These are phyloP conservation scores for Drosophila niveifrons DNA, from an alignment of 2,888 invertebrate genomes.

Conservation along the genomic window DNA sequence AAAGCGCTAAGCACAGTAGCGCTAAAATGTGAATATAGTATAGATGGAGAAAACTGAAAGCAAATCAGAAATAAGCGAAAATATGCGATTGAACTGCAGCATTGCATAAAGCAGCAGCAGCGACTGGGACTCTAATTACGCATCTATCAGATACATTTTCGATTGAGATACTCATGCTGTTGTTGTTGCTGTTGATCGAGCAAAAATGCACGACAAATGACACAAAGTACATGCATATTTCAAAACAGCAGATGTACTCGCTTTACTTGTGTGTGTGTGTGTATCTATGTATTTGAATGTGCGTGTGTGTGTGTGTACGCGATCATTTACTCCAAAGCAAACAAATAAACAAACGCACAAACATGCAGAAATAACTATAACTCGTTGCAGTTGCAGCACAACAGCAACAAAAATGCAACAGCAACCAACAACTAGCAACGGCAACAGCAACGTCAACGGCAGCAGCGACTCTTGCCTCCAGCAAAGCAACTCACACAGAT, in stretches of 20 bases:
- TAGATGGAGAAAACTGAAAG: slow-evolving; percentile 5
- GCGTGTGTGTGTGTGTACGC: slow-evolving; percentile 61
- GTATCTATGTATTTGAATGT: slow-evolving; percentile 9
- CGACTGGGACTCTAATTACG: slow-evolving; percentile 13
- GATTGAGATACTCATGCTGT: slow-evolving; percentile 57
- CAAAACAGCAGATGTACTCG: slow-evolving; percentile 53
- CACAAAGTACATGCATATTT: slow-evolving; percentile 48
- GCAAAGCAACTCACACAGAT: slow-evolving; percentile 66
- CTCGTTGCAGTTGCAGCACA: slow-evolving; percentile 77
- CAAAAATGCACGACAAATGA: slow-evolving; percentile 62
- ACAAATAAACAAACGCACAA: slow-evolving; percentile 79
- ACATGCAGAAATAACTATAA: slow-evolving; percentile 82
- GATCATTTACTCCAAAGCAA: slow-evolving; percentile 82
- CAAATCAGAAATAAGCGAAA: slow-evolving; percentile 8
- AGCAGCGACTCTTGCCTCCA: slow-evolving; percentile 67
- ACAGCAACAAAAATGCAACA: slow-evolving; percentile 59
- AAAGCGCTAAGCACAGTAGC: slow-evolving; percentile 16
- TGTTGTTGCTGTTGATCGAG: slow-evolving; percentile 38
- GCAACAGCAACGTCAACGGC: slow-evolving; percentile 20
- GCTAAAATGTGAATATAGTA: slow-evolving; percentile 1
- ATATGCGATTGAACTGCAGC: background rate
- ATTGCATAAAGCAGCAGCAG: background rate
- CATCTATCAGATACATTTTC: slow-evolving; percentile 25
- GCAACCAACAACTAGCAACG: slow-evolving; percentile 28
- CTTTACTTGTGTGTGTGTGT: slow-evolving; percentile 7